Conservation (phyloP, 2,113 vertebrate genomes). For the Myotis davidii region DNA sequence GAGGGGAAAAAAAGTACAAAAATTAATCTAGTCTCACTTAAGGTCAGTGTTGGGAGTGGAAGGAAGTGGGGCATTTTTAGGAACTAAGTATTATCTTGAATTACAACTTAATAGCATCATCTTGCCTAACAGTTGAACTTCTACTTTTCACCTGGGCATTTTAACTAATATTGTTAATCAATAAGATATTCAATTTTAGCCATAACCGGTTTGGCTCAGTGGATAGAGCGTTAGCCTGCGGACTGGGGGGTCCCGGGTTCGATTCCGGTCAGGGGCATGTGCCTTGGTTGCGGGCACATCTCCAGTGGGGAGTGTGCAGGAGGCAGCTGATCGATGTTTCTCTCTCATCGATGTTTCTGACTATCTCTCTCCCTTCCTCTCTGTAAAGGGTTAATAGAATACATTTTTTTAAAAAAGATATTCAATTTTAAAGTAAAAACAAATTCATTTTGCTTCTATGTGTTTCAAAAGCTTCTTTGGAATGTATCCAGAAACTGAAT, state of each 20-base stretch:
- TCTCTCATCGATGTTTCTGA: too few species aligned
- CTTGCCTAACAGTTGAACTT: background rate
- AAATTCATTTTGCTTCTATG: constrained; percentile 43
- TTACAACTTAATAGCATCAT: constrained; percentile 41
- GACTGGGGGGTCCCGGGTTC: too few species aligned
- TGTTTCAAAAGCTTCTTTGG: constrained; percentile 4
- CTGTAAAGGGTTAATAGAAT: too few species aligned
- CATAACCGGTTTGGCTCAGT: too few species aligned
- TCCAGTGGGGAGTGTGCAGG: too few species aligned
- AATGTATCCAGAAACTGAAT: background rate
- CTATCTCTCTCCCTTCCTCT: too few species aligned
- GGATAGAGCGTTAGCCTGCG: too few species aligned
- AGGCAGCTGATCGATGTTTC: too few species aligned
- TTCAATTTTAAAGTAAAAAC: constrained; percentile 50
- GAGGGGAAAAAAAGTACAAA: background rate
- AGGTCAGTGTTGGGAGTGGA: background rate
- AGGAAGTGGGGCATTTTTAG: background rate
- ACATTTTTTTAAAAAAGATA: too few species aligned
- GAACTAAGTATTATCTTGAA: background rate
- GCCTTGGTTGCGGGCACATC: too few species aligned
- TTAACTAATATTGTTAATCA: constrained; percentile 13
- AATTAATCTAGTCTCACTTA: background rate
- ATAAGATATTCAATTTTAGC: constrained; percentile 35
- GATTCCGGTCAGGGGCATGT: too few species aligned
- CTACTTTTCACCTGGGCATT: background rate